Percentiles rank a stretch among this genome's conserved stretches.
phyloP scores from a whole-genome alignment of 2,797 vertebrate species.

The Dicrostonyx torquatus region DNA sequence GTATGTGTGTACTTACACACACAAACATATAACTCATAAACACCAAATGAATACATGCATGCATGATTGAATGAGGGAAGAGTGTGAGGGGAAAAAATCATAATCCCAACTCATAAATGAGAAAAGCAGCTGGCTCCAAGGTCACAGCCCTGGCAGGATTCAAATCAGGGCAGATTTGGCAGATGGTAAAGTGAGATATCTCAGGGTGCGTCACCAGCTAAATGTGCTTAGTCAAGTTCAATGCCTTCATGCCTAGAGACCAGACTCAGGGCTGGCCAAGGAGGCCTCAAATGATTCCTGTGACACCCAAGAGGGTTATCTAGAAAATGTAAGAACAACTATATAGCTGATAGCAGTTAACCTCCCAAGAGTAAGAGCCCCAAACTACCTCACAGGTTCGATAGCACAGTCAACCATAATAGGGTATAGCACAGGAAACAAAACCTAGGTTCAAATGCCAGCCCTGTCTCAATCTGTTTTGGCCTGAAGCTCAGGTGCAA shows the following conservation, averaged over 20 bases:
- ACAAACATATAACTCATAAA: neutral
- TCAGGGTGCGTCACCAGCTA: rapidly evolving
- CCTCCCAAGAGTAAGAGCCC: neutral
- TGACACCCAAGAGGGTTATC: neutral
- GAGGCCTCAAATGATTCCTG: neutral
- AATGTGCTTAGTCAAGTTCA: neutral
- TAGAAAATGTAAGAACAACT: constrained; percentile 45
- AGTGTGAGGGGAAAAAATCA: neutral
- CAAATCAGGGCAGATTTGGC: neutral
- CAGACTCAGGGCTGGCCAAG: neutral
- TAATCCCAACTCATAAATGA: neutral
- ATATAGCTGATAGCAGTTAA: neutral
- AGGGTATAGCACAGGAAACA: neutral
- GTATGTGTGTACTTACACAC: too few species aligned
- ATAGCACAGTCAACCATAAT: neutral
- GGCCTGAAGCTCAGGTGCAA: too few species aligned
- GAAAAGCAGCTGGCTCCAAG: neutral
- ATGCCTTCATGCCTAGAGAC: neutral
- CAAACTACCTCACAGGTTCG: neutral
- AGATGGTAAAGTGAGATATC: neutral
- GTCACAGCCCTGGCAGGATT: neutral
- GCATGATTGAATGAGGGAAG: neutral
- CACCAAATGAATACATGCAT: neutral
- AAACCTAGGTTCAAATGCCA: neutral
- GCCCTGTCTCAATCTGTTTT: neutral